Evolutionary conservation across 2,888 invertebrate species (phyloP).

Genomic region (Machimus atricapillus): DNA sequence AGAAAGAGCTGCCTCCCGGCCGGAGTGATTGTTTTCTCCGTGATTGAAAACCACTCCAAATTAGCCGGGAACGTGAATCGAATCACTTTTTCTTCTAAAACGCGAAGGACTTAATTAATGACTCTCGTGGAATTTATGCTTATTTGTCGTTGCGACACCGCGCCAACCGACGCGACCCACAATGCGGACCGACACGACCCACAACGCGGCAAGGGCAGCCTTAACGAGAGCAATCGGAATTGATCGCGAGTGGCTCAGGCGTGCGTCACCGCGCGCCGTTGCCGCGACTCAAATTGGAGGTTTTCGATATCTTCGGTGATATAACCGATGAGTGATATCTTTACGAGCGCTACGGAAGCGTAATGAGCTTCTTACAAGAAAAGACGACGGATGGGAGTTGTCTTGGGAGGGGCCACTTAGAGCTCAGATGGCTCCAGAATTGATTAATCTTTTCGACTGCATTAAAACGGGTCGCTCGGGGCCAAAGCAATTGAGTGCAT

Average conservation of each 20-base stretch:
- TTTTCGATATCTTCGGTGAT: conserved; percentile 11
- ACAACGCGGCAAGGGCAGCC: not conserved
- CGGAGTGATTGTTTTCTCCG: not conserved
- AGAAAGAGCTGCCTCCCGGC: not conserved
- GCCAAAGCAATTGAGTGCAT: not conserved
- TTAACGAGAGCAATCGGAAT: not conserved
- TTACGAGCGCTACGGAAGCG: not conserved
- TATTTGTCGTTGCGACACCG: not conserved
- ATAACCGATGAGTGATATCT: conserved; percentile 1
- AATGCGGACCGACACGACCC: not conserved
- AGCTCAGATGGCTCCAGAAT: not conserved
- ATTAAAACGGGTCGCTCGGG: not conserved
- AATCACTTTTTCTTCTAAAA: not conserved
- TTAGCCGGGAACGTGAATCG: not conserved
- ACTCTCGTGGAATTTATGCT: not conserved
- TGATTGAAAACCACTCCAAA: not conserved
- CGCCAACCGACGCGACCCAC: not conserved
- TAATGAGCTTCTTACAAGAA: not conserved
- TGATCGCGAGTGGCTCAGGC: not conserved
- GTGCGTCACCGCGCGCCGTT: not conserved
- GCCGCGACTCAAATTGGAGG: not conserved
- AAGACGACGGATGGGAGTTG: not conserved
- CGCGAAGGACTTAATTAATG: not conserved
- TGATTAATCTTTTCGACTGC: not conserved
- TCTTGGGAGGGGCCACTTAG: not conserved